Percentiles rank a stretch among this genome's conserved stretches.
phyloP scores from a whole-genome alignment of 2,797 vertebrate species.

The Acestrorhynchus altus region DNA sequence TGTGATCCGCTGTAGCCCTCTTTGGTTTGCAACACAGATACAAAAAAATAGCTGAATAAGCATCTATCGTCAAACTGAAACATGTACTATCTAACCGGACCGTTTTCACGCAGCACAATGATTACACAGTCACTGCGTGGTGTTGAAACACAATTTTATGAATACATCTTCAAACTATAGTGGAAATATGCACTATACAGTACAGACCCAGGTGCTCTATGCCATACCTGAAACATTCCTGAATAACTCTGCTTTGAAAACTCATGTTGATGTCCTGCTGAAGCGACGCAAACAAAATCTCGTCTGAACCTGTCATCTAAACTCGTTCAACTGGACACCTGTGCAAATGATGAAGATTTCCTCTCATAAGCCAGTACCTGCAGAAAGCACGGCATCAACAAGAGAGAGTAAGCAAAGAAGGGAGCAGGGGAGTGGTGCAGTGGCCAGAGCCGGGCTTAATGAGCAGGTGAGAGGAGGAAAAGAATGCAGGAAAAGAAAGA shows the following conservation, averaged over 20 bases:
- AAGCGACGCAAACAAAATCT: slow-evolving; percentile 22
- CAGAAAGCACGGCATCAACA: slow-evolving; percentile 31
- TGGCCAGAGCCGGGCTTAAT: slow-evolving; percentile 28
- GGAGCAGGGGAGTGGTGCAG: slow-evolving; percentile 9
- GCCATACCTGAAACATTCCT: slow-evolving; percentile 41
- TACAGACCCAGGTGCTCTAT: slow-evolving; percentile 26
- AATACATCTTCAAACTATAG: slow-evolving; percentile 30
- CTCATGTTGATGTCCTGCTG: slow-evolving; percentile 19
- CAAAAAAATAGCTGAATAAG: slow-evolving; percentile 5
- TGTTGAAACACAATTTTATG: slow-evolving; percentile 16
- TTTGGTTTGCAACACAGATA: slow-evolving; percentile 41
- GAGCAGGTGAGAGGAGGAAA: slow-evolving; percentile 32
- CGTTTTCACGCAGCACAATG: slow-evolving; percentile 18
- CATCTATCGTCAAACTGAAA: slow-evolving; percentile 2
- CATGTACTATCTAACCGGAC: slow-evolving; percentile 12
- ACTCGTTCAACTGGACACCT: slow-evolving; percentile 41
- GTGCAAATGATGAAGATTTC: slow-evolving; percentile 37
- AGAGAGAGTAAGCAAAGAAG: slow-evolving; percentile 38
- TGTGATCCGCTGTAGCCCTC: slow-evolving; percentile 34
- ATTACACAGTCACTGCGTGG: slow-evolving; percentile 14
- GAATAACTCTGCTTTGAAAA: slow-evolving; percentile 33
- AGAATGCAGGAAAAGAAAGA: not conserved
- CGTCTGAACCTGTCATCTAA: slow-evolving; percentile 14
- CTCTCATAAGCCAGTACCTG: slow-evolving; percentile 48
- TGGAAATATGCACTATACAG: slow-evolving; percentile 17